phyloP scores from a whole-genome alignment of 2,888 invertebrate species.

The Ypsolopha sequella region DNA sequence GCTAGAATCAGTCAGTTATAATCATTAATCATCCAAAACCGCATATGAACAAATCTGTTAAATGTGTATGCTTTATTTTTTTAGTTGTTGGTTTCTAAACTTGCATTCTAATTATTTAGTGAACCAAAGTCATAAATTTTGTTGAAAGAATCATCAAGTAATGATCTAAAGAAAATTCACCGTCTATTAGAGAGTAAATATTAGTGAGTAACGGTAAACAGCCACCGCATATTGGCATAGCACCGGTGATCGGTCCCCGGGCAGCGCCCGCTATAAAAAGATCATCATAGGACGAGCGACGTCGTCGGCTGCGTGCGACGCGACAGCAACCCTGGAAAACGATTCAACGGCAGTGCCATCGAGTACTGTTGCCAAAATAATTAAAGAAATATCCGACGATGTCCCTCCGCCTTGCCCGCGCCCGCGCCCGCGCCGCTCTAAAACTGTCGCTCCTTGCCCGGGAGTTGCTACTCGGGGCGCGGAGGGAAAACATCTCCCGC shows the following conservation, averaged over 20 bases:
- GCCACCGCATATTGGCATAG: slow-evolving; percentile 26
- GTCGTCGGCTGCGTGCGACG: slow-evolving; percentile 52
- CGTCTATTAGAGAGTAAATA: too few species aligned
- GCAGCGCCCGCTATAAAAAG: slow-evolving; percentile 69
- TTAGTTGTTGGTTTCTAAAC: too few species aligned
- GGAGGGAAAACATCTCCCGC: slow-evolving; percentile 71
- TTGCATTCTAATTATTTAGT: too few species aligned
- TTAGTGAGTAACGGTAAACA: slow-evolving; percentile 5
- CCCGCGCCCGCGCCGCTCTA: slow-evolving; percentile 71
- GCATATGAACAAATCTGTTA: too few species aligned
- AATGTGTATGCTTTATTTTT: too few species aligned
- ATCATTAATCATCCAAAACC: too few species aligned
- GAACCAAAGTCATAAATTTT: too few species aligned
- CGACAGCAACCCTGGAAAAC: slow-evolving; percentile 71
- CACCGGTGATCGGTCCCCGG: slow-evolving; percentile 51
- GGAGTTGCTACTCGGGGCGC: slow-evolving; percentile 70
- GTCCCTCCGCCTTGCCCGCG: slow-evolving; percentile 73
- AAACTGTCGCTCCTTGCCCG: slow-evolving; percentile 71
- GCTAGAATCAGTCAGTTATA: too few species aligned
- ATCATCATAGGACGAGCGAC: slow-evolving; percentile 61
- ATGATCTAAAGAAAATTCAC: too few species aligned
- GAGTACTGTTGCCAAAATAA: slow-evolving; percentile 82
- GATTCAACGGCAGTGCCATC: slow-evolving; percentile 64
- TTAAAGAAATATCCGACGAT: slow-evolving; percentile 78
- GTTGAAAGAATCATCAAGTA: too few species aligned